Evolutionary conservation across 2,888 invertebrate species (phyloP), one percentile per base, ranked within the genome.

Genomic region (Hirtodrosophila confusa): DNA sequence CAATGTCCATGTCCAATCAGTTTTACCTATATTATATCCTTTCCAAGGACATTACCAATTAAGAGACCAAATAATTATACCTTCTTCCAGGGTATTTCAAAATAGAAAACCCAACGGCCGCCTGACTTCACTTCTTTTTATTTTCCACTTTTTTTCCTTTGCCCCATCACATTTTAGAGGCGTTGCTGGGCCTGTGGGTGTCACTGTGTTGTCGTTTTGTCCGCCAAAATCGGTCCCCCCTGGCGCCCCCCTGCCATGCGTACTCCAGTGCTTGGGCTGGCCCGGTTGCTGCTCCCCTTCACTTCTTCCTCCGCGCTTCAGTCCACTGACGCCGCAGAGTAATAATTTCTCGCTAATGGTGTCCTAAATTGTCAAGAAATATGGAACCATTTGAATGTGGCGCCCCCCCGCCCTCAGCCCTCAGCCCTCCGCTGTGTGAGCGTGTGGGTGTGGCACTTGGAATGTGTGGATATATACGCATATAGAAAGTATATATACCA

Each of bases 271-370:
- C 60, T 47, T 58, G 63, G 50, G 57, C 44, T 58, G 35, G 33
- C 47, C 48, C 31, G 17, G 44, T 55, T 27, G 23, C 51, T 35
- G 53, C 24, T 27, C 24, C 35, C 36, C 33, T 23, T 35, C 2
- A n/a, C 17, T n/a, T 17, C 37, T 29, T 2, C 10, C 39, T 11
- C 48, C 35, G 31, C 36, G 41, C 71, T 66, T 57, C 62, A 40
- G 54, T 45, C 12, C 70, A 48, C 62, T 56, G 62, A 53, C 62
- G 74, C 62, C 69, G 75, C 75, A 74, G 64, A 76, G 80, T 86
- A 86, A 87, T 87, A 87, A 86, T 88, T 88, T 87, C 75, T 80
- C 88, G 86, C 84, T 87, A 87, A 87, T 87, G 87, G 87, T 87
- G 87, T 87, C 82, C 88, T 88, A 88, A 84, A 88, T 87, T 88